These are phyloP conservation scores for Hemitrygon akajei DNA, from an alignment of 2,797 vertebrate genomes.

Conservation along the genomic window DNA sequence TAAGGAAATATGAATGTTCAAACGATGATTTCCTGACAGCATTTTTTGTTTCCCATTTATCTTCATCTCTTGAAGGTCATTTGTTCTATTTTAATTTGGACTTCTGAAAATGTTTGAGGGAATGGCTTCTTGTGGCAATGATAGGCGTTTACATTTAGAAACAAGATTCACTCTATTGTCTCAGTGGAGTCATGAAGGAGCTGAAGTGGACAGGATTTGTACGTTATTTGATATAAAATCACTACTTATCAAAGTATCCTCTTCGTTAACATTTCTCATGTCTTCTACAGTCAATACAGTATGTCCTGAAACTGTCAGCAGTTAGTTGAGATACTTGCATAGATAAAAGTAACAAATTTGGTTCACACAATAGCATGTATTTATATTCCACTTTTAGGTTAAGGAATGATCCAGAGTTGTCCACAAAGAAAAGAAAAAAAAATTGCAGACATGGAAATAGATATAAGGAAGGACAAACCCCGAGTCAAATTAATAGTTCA, in stretches of 20 bases:
- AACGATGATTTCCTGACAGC: not conserved
- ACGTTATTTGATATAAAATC: not conserved
- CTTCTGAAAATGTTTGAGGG: not conserved
- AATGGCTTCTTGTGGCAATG: not conserved
- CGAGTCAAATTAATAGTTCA: not conserved
- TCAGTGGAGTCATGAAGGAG: not conserved
- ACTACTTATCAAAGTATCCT: not conserved
- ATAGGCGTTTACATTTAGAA: not conserved
- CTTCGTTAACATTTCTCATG: not conserved
- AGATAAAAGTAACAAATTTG: not conserved
- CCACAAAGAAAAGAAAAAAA: not conserved
- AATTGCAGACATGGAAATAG: not conserved
- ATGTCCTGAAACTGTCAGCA: not conserved
- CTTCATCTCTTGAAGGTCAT: not conserved
- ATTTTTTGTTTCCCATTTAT: not conserved
- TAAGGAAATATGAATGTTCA: not conserved
- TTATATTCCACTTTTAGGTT: not conserved
- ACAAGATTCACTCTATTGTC: not conserved
- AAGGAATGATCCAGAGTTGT: not conserved
- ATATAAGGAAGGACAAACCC: not conserved
- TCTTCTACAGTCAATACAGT: not conserved
- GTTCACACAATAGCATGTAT: not conserved
- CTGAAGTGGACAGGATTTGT: not conserved
- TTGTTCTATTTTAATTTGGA: constrained; percentile 10
- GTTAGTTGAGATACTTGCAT: not conserved